Evolutionary conservation across 2,797 vertebrate species (phyloP).

Genomic region (Chaetodon trifasciatus): DNA sequence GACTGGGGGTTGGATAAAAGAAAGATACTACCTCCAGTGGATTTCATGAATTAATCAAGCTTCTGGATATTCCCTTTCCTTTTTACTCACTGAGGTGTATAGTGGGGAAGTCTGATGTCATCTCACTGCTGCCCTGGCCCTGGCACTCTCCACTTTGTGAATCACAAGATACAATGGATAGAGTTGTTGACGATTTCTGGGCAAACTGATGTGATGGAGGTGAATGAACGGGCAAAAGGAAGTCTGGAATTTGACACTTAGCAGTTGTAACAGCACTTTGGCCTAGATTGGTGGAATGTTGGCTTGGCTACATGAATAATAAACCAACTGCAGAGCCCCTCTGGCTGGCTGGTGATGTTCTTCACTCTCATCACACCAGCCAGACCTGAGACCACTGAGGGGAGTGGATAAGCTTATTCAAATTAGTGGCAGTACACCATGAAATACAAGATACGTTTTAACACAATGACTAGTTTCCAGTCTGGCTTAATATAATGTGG

Average conservation of each 20-base stretch:
- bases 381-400: slow-evolving; percentile 49
- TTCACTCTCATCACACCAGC: slow-evolving; percentile 58
- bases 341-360: slow-evolving; percentile 77
- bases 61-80: slow-evolving; percentile 73
- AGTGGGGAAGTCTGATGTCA: slow-evolving; percentile 58
- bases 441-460: slow-evolving; percentile 43
- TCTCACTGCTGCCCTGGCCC: slow-evolving; percentile 32
- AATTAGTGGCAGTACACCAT: slow-evolving; percentile 46
- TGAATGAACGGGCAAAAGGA: slow-evolving; percentile 73
- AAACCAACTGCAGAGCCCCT: slow-evolving; percentile 74
- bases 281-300: slow-evolving; percentile 81
- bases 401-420: slow-evolving; percentile 38
- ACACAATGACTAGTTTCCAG: slow-evolving; percentile 39
- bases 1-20: slow-evolving; percentile 44
- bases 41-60: slow-evolving; percentile 85
- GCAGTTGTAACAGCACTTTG: slow-evolving; percentile 72
- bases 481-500: not conserved
- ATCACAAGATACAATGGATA: slow-evolving; percentile 48
- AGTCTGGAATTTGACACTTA: slow-evolving; percentile 74
- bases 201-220: slow-evolving; percentile 64
- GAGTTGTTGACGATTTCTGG: slow-evolving; percentile 53
- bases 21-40: slow-evolving; percentile 51
- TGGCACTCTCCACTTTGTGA: slow-evolving; percentile 57
- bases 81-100: slow-evolving; percentile 72
- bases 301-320: slow-evolving; percentile 84